phyloP scores from a whole-genome alignment of 2,113 vertebrate species.

The Nipponia nippon region DNA sequence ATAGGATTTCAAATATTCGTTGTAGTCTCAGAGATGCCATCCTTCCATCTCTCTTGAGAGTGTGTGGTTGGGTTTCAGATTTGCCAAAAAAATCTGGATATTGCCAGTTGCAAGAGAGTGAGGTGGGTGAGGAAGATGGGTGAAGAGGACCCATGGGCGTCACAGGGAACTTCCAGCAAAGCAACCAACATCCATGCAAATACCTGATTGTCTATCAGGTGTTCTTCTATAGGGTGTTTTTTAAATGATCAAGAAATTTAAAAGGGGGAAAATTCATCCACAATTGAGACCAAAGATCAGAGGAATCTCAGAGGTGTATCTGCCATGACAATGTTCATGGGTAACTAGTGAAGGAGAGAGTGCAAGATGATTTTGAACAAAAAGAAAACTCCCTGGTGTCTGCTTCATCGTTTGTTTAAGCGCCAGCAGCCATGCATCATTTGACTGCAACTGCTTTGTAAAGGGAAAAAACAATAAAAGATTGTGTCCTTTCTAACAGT shows the following conservation, averaged over 20 bases:
- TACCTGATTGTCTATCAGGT: not conserved
- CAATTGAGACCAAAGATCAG: not conserved
- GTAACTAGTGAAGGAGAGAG: not conserved
- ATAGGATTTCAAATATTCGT: not conserved
- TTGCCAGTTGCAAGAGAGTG: not conserved
- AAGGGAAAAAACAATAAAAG: not conserved
- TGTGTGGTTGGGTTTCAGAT: not conserved
- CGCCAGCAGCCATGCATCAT: not conserved
- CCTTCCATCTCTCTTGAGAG: not conserved
- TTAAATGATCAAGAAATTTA: not conserved
- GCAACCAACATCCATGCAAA: not conserved
- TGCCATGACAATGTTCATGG: not conserved
- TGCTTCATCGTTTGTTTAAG: not conserved
- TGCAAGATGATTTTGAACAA: not conserved
- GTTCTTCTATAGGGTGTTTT: not conserved
- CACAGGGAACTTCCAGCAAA: not conserved
- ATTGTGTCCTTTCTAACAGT: not conserved
- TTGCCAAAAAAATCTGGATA: not conserved
- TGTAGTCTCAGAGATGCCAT: not conserved
- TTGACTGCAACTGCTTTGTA: not conserved
- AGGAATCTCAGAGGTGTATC: not conserved
- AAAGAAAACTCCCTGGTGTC: not conserved
- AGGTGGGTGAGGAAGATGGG: not conserved
- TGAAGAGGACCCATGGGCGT: rapidly evolving
- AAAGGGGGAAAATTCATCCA: not conserved